A percentile compares a stretch with the other conserved stretches of the same genome.
phyloP scores from a whole-genome alignment of 2,888 invertebrate species.

The Morinoia aosen region DNA sequence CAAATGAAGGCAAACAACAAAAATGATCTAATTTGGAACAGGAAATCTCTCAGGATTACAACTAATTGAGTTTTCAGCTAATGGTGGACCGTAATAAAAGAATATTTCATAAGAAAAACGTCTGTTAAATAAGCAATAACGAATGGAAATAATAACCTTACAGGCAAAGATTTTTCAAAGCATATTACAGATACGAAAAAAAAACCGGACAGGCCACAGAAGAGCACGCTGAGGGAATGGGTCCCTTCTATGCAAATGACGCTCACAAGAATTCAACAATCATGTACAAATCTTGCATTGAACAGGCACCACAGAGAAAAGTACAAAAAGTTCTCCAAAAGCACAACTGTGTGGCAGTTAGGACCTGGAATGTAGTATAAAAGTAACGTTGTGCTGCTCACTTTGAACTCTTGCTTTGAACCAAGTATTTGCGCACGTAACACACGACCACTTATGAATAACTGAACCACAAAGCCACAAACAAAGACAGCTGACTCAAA shows the following conservation, averaged over 20 bases:
- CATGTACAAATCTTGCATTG: neutral
- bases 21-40: neutral
- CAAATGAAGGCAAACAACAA: neutral
- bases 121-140: neutral
- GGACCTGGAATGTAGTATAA: neutral
- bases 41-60: no score
- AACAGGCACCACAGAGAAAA: neutral
- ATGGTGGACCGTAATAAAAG: no score
- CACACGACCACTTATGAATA: neutral
- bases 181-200: neutral
- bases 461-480: neutral
- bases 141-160: neutral
- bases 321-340: conserved; percentile 3
- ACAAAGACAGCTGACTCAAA: neutral
- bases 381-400: conserved; percentile 32
- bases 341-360: neutral
- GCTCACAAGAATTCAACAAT: neutral
- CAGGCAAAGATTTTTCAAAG: neutral
- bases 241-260: neutral
- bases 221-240: neutral
- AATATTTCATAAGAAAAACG: no score
- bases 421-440: conserved; percentile 32
- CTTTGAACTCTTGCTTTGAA: conserved; percentile 41
- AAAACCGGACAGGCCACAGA: neutral
- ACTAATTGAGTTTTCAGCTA: no score